These are phyloP conservation scores for Poecilia gillii DNA, from an alignment of 2,797 vertebrate genomes.

Conservation along the genomic window DNA sequence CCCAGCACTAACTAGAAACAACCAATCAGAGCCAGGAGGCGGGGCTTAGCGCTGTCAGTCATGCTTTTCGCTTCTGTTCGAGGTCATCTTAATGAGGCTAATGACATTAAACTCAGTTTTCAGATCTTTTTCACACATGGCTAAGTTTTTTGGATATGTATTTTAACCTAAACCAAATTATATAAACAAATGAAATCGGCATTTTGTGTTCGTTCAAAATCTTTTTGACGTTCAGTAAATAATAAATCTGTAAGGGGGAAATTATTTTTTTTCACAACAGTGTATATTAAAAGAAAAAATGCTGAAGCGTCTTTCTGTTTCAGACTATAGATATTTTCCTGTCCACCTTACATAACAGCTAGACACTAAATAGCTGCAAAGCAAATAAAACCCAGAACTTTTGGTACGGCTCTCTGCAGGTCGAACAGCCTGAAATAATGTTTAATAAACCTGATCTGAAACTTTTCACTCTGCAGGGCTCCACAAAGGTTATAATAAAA, in stretches of 20 bases:
- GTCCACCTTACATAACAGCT: conserved; percentile 1
- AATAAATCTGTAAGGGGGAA: background rate
- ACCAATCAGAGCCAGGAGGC: no score
- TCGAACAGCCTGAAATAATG: conserved; percentile 54
- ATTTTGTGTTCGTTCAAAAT: background rate
- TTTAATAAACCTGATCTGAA: conserved; percentile 55
- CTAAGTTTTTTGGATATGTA: background rate
- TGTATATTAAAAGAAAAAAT: background rate
- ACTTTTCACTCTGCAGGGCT: conserved; percentile 45
- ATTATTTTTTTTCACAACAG: background rate
- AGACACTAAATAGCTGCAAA: background rate
- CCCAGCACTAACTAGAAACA: no score
- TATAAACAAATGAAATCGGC: background rate
- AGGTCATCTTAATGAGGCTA: background rate
- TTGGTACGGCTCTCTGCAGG: conserved; percentile 30
- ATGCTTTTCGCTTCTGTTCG: background rate
- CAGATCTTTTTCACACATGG: background rate
- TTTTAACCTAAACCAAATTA: background rate
- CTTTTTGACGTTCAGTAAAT: background rate
- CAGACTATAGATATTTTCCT: background rate
- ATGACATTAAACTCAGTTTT: background rate
- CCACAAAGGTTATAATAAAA: conserved; percentile 58
- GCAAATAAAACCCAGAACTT: conserved; percentile 43
- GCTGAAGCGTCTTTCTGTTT: no score
- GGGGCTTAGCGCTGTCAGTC: background rate